Conservation (phyloP, 2,797 vertebrate species). For the Stomatorhinus walkeri region DNA sequence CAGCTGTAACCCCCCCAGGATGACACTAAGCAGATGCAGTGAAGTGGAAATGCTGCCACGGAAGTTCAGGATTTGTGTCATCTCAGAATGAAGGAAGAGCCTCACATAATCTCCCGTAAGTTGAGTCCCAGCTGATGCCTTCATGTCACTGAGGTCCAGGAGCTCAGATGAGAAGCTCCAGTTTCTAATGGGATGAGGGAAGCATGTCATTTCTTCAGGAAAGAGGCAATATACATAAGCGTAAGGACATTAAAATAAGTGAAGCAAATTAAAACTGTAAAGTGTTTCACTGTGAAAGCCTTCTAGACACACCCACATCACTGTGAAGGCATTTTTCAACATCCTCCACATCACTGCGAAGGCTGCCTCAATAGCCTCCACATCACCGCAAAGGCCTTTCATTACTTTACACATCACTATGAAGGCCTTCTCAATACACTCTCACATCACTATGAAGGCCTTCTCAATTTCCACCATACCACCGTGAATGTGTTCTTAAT, state of each 20-base stretch:
- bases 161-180: neutral
- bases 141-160: neutral
- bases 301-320: neutral
- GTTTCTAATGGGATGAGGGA: neutral
- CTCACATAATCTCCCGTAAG: neutral
- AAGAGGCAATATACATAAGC: neutral
- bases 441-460: neutral
- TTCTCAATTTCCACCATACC: neutral
- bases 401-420: neutral
- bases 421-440: neutral
- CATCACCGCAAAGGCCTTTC: neutral
- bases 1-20: neutral
- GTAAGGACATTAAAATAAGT: neutral
- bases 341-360: neutral
- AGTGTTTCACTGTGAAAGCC: neutral
- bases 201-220: neutral
- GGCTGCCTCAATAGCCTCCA: neutral
- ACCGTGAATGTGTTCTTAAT: neutral
- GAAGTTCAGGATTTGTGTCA: neutral
- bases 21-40: slow-evolving; percentile 4
- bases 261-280: neutral
- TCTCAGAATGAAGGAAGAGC: neutral
- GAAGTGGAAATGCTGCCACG: neutral
- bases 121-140: neutral
- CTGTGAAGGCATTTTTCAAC: neutral